Percentiles rank a stretch among this genome's conserved stretches.
These are phyloP conservation scores for Falco concolor DNA, from an alignment of 2,797 vertebrate species.

Conservation along the genomic window DNA sequence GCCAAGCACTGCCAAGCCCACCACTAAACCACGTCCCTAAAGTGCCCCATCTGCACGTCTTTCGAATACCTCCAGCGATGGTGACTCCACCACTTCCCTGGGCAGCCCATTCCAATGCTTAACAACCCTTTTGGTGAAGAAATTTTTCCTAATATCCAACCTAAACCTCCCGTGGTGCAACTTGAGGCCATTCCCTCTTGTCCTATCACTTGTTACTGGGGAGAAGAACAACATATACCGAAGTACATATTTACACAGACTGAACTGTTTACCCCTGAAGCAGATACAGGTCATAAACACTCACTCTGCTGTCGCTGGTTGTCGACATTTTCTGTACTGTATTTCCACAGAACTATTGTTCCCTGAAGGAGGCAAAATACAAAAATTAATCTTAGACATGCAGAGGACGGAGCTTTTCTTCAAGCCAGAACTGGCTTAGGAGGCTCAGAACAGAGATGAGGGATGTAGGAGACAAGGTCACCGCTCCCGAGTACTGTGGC, in stretches of 20 bases:
- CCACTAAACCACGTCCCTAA: no score
- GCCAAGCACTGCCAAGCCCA: no score
- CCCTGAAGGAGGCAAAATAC: not conserved
- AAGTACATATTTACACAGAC: conserved; percentile 45
- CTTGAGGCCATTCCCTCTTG: no score
- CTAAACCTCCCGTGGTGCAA: no score
- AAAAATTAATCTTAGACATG: not conserved
- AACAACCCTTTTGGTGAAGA: no score
- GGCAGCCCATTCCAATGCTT: no score
- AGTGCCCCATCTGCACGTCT: no score
- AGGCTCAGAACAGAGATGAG: not conserved
- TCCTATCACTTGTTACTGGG: no score
- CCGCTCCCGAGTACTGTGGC: not conserved
- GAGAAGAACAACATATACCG: not conserved
- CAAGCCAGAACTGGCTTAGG: not conserved
- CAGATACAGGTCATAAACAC: not conserved
- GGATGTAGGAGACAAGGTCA: not conserved
- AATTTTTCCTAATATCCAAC: no score
- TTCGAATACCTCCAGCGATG: no score
- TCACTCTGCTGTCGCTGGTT: not conserved
- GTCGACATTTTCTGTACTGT: not conserved
- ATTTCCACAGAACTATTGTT: not conserved
- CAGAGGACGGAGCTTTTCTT: not conserved
- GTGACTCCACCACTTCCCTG: no score
- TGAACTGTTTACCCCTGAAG: conserved; percentile 48